A percentile compares a stretch with the other conserved stretches of the same genome.
phyloP scores from a whole-genome alignment of 2,113 vertebrate species.

The Strix uralensis region DNA sequence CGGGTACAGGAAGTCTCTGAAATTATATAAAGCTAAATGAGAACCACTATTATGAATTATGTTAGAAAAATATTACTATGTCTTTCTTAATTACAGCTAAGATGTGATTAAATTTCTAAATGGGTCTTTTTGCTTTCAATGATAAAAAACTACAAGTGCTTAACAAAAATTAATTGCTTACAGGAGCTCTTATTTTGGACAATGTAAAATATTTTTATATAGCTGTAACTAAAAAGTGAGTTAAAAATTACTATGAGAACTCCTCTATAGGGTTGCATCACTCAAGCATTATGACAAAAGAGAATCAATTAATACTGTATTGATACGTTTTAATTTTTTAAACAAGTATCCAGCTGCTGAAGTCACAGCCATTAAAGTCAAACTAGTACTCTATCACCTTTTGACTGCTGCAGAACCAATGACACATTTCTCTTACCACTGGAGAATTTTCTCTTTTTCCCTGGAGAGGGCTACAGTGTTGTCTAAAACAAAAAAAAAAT shows the following conservation, averaged over 20 bases:
- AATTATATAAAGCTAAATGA: neutral
- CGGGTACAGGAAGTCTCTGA: neutral
- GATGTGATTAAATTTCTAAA: neutral
- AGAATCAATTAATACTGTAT: neutral
- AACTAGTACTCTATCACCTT: neutral
- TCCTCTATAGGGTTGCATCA: neutral
- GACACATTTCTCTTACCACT: neutral
- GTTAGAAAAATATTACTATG: neutral
- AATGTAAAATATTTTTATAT: neutral
- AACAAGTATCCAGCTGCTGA: neutral
- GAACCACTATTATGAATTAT: neutral
- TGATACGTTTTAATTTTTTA: neutral
- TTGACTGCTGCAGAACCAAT: neutral
- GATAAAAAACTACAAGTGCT: neutral
- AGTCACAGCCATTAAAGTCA: neutral
- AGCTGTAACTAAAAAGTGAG: neutral
- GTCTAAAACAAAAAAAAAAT: neutral
- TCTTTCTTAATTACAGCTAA: neutral
- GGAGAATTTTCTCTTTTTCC: neutral
- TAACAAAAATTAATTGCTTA: neutral
- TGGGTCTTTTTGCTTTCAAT: neutral
- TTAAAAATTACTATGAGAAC: neutral
- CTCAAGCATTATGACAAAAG: neutral
- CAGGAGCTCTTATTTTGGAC: neutral
- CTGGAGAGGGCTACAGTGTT: neutral